Evolutionary conservation across 30 jellyfish, hydroid and myxozoan genomes (phyloP), one percentile per base, ranked within the genome.

Genomic region (Mastigias papua): DNA sequence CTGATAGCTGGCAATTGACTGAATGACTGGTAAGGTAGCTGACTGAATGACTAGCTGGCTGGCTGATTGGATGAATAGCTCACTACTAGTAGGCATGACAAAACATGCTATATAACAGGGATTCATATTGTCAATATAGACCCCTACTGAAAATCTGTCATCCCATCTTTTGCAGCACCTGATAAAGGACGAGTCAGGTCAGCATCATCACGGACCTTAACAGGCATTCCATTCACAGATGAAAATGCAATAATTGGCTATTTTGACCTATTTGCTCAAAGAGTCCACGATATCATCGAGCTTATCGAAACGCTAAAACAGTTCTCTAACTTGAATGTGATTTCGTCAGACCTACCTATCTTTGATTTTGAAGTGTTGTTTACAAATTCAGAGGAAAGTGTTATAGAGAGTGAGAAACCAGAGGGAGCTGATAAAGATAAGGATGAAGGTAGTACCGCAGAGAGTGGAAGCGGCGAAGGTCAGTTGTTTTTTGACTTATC

Each of bases 181-280:
- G 95, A 87, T 13, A 64, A 78, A 76, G 80, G 80, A 11, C 30
- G 86, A 31, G 22, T 32, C 32, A 68, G 73, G 20, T 87, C 95
- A 0, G 84, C 80, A 22, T 69, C 80, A 48, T 87, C 90, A 0
- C 81, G 70, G 28, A 63, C 28, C 29, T 81, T 87, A 32, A 61
- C 92, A 37, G 95, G 95, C 63, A 81, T 91, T 37, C 70, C 95
- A 31, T 80, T 84, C 61, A 76, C 97, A 49, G 97, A 91, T 76
- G 95, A 83, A 19, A 86, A 84, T 21, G 89, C 95, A 32, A 84
- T 91, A 37, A 68, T 77, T 13, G 86, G 90, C 5, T 87, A 90
- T 25, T 48, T 91, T 51, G 92, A 54, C 37, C 49, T 85, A 2
- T 91, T 91, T 74, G 63, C 76, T 51, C 90, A 91, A 19, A 60